Evolutionary conservation across 2,888 invertebrate genomes (phyloP).

Genomic region (Meiosimyza platycephala): DNA sequence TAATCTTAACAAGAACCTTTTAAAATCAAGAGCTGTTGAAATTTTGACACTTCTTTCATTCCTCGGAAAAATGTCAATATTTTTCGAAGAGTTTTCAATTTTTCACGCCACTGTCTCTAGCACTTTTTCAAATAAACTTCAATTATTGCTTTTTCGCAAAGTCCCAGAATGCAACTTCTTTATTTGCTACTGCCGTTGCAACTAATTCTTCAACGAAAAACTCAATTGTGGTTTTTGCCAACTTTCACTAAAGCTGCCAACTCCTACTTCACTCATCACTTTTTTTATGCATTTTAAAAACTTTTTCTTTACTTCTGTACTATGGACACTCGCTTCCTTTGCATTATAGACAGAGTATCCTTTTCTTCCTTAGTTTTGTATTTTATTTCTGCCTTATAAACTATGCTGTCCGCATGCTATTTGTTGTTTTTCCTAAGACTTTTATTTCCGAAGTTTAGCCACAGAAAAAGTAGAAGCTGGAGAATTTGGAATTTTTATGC

Average conservation of each 20-base stretch:
- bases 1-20: too few relatives aligned
- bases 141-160: constrained; percentile 21
- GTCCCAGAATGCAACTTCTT: background rate
- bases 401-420: constrained; percentile 9
- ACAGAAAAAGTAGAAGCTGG: background rate
- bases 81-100: too few relatives aligned
- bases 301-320: constrained; percentile 22
- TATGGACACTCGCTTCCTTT: constrained; percentile 15
- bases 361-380: background rate
- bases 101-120: constrained; percentile 5
- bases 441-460: background rate
- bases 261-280: background rate
- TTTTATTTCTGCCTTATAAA: constrained; percentile 13
- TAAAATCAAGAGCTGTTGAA: too few relatives aligned
- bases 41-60: too few relatives aligned
- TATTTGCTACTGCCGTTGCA: background rate
- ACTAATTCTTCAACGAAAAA: constrained; percentile 21
- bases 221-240: constrained; percentile 26
- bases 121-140: constrained; percentile 25
- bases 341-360: background rate
- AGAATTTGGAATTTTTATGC: constrained; percentile 29
- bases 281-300: constrained; percentile 13
- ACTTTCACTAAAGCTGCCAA: background rate
- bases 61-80: too few relatives aligned
- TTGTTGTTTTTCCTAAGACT: constrained; percentile 22